Evolutionary conservation across 2,888 invertebrate genomes (phyloP).

Genomic region (Catonia carolina): DNA sequence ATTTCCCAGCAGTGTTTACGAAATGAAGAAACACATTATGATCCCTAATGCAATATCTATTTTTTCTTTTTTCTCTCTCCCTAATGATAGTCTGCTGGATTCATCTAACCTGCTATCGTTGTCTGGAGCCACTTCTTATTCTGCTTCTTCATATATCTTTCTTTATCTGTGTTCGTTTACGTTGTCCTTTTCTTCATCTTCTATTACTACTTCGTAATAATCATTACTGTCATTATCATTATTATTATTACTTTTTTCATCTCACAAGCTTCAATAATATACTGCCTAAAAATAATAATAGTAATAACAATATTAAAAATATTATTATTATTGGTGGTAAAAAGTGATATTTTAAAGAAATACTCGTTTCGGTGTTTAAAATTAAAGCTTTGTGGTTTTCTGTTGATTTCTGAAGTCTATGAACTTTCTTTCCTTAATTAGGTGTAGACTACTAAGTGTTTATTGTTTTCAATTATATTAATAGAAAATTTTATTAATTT

Average conservation of each 20-base stretch:
- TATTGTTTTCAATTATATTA: too few relatives aligned
- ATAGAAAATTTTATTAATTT: too few relatives aligned
- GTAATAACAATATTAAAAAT: too few relatives aligned
- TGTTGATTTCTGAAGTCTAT: too few relatives aligned
- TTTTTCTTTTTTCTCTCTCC: conserved; percentile 1
- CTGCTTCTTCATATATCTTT: background rate
- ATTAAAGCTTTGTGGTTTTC: too few relatives aligned
- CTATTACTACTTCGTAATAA: too few relatives aligned
- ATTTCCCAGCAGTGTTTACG: conserved; percentile 6
- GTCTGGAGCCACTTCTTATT: background rate
- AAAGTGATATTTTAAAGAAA: too few relatives aligned
- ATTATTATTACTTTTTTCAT: background rate
- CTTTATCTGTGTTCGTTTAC: background rate
- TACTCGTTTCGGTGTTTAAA: too few relatives aligned
- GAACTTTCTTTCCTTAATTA: too few relatives aligned
- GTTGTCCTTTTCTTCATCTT: background rate
- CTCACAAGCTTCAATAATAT: background rate
- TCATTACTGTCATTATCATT: background rate
- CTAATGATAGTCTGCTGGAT: background rate
- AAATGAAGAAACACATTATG: conserved; percentile 14
- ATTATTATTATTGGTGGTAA: too few relatives aligned
- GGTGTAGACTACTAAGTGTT: too few relatives aligned
- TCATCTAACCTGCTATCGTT: background rate
- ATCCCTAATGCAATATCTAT: conserved; percentile 10
- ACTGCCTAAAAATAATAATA: too few relatives aligned